phyloP scores from a whole-genome alignment of 2,113 vertebrate genomes.

The Rattus rattus region DNA sequence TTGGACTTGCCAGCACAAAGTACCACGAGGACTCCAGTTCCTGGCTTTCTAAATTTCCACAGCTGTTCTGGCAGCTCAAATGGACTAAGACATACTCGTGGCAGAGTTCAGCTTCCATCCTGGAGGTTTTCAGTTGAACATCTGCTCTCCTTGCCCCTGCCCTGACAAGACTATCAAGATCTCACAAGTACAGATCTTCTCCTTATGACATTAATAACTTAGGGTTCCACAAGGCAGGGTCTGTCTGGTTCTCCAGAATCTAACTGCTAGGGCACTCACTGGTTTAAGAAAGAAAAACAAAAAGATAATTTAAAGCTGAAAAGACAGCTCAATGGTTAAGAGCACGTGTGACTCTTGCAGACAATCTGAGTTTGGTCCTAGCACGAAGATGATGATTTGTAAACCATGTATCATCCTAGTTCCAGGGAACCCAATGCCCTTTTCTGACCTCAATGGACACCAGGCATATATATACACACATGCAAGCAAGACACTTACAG shows the following conservation, averaged over 20 bases:
- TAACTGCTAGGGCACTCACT: background rate
- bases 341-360: background rate
- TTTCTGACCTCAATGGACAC: background rate
- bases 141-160: background rate
- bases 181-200: background rate
- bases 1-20: background rate
- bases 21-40: background rate
- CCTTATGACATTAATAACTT: background rate
- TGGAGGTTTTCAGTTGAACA: background rate
- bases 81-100: background rate
- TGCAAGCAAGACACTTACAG: background rate
- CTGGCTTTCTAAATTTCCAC: background rate
- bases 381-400: background rate
- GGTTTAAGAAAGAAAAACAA: background rate
- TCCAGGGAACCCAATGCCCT: background rate
- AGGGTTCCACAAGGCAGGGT: background rate
- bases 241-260: background rate
- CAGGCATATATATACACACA: background rate
- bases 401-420: background rate
- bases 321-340: background rate
- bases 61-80: background rate
- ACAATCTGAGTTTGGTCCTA: background rate
- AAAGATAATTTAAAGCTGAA: background rate
- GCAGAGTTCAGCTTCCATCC: background rate
- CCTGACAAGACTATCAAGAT: background rate